These are phyloP conservation scores for Hyla sarda DNA, from an alignment of 2,113 vertebrate species.

Conservation along the genomic window DNA sequence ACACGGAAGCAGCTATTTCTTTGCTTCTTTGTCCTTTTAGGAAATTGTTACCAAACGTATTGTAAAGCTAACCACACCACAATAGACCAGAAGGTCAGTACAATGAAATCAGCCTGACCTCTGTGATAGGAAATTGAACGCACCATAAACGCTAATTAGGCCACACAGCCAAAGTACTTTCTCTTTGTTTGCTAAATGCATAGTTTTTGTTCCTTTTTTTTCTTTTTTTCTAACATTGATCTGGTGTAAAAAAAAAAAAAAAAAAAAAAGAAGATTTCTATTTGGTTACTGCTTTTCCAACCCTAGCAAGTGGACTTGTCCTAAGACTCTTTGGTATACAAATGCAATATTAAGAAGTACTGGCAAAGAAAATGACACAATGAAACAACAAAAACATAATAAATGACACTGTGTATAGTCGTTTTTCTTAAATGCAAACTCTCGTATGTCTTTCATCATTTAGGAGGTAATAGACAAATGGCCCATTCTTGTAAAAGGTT, in stretches of 20 bases:
- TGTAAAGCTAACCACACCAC: slow-evolving; percentile 90
- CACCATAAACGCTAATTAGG: slow-evolving; percentile 75
- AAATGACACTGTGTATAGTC: background rate
- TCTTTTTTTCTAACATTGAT: slow-evolving; percentile 66
- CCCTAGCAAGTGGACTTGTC: slow-evolving; percentile 68
- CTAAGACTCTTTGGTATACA: slow-evolving; percentile 79
- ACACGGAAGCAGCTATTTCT: slow-evolving; percentile 84
- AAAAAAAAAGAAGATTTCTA: slow-evolving; percentile 58
- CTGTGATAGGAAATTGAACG: slow-evolving; percentile 72
- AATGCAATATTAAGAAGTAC: slow-evolving; percentile 64
- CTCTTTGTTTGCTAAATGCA: slow-evolving; percentile 96
- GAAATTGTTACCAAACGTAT: slow-evolving; percentile 83
- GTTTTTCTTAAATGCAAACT: background rate
- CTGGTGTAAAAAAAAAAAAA: slow-evolving; percentile 64
- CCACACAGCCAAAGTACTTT: slow-evolving; percentile 89
- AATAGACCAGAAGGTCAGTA: slow-evolving; percentile 82
- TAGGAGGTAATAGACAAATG: background rate
- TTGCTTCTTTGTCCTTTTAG: slow-evolving; percentile 82
- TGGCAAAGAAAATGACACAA: slow-evolving; percentile 38
- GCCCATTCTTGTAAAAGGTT: background rate
- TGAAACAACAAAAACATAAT: background rate
- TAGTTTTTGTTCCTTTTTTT: slow-evolving; percentile 73
- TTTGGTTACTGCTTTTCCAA: slow-evolving; percentile 65
- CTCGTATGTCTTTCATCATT: background rate
- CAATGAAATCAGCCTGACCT: slow-evolving; percentile 72